Evolutionary conservation across 2,113 vertebrate species (phyloP), one percentile per base, ranked within the genome.

Genomic region (Podarcis cretensis): DNA sequence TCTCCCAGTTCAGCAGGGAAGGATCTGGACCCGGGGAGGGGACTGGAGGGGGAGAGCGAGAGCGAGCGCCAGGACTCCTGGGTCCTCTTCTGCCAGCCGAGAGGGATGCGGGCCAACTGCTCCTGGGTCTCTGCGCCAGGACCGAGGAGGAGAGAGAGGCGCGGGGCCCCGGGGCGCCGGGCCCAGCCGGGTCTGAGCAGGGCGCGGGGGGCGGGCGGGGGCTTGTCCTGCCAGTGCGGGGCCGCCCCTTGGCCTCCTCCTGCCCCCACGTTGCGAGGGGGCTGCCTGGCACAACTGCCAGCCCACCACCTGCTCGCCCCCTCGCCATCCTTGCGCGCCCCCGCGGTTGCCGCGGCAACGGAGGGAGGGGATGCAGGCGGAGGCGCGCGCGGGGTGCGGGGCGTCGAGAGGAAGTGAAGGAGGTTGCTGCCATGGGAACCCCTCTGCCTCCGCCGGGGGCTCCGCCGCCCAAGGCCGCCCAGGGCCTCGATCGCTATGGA

Each of bases 401-500:
- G 48, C 48, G 48, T 54, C 48, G 10, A 25, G 43, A 23, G 37
- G 5, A 12, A 63, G 18, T 4, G 5, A 43, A 54, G 40, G 35
- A 69, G 85, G 81, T 37, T 30, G 87, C 81, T 89, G 63, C 87
- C 81, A 84, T 89, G 81, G 87, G 83, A 84, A 89, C 81, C 73
- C 69, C 59, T 69, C 63, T 40, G 73, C 87, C 81, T n/a, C 40
- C 20, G 48, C 87, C 27, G 69, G 65, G 65, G 54, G n/a, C 74
- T 88, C 80, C 32, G 32, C 8, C 68, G n/a, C 68, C 48, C 3
- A 48, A 66, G 35, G 59, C 40, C 75, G 25, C 71, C 73, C 69
- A 10, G 54, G 54, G 69, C 27, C 43, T 23, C 57, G 2, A n/a
- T 84, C 27, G 63, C 43, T 54, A 20, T 5, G 30, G 40, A 13